These are phyloP conservation scores for Gracilinanus agilis DNA, from an alignment of 2,113 vertebrate species.

Conservation along the genomic window DNA sequence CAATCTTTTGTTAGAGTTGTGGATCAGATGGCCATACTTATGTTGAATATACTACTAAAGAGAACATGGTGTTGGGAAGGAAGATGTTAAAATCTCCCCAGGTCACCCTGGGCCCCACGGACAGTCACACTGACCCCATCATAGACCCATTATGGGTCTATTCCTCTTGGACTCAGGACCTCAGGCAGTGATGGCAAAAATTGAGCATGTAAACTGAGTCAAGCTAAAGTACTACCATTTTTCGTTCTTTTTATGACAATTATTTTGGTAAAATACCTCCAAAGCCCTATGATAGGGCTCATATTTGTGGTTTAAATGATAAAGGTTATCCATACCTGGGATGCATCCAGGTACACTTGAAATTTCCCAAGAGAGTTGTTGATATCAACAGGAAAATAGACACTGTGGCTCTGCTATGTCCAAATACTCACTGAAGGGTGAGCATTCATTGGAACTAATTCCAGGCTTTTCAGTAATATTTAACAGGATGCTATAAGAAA, in stretches of 20 bases:
- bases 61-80: neutral
- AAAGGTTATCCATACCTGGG: neutral
- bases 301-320: neutral
- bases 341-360: neutral
- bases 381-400: neutral
- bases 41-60: neutral
- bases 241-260: neutral
- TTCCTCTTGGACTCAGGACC: neutral
- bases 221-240: neutral
- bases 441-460: neutral
- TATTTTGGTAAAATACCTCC: neutral
- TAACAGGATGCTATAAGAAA: neutral
- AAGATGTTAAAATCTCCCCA: neutral
- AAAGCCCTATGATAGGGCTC: too few relatives aligned
- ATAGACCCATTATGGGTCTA: neutral
- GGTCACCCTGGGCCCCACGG: too few relatives aligned
- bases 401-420: neutral
- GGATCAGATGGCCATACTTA: neutral
- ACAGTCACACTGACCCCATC: too few relatives aligned
- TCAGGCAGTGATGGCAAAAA: neutral
- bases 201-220: neutral
- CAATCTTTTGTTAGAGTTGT: neutral
- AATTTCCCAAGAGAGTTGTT: neutral
- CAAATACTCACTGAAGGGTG: neutral
- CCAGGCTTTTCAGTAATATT: neutral